phyloP scores from a whole-genome alignment of 2,113 vertebrate species.

The Cephalophus harveyi region DNA sequence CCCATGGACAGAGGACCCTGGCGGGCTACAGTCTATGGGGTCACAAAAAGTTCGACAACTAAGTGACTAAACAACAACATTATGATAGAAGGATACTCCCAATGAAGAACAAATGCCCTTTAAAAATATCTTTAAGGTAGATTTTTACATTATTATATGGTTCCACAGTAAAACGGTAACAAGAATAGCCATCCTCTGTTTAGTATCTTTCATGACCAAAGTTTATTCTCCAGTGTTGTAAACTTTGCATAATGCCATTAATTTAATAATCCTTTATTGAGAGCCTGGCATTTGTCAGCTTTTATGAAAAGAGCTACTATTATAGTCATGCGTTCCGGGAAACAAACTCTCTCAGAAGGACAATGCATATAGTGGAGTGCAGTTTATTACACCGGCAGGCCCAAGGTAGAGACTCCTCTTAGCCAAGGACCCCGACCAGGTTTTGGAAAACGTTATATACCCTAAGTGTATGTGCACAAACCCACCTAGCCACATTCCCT shows the following conservation, averaged over 20 bases:
- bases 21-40: background rate
- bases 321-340: rapidly evolving
- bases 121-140: background rate
- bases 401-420: background rate
- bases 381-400: background rate
- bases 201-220: background rate
- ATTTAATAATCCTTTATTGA: background rate
- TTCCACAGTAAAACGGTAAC: background rate
- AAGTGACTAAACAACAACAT: background rate
- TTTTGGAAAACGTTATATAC: background rate
- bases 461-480: background rate
- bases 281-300: background rate
- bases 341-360: background rate
- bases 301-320: background rate
- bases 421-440: background rate
- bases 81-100: background rate
- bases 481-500: background rate
- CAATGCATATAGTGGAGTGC: background rate
- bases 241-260: background rate
- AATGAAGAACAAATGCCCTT: background rate
- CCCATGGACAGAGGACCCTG: background rate
- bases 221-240: background rate
- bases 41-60: background rate
- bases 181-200: background rate
- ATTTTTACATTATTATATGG: background rate